Percentiles rank a stretch among this genome's conserved stretches.
phyloP scores from a whole-genome alignment of 2,113 vertebrate genomes.

The Hippopotamus amphibius region DNA sequence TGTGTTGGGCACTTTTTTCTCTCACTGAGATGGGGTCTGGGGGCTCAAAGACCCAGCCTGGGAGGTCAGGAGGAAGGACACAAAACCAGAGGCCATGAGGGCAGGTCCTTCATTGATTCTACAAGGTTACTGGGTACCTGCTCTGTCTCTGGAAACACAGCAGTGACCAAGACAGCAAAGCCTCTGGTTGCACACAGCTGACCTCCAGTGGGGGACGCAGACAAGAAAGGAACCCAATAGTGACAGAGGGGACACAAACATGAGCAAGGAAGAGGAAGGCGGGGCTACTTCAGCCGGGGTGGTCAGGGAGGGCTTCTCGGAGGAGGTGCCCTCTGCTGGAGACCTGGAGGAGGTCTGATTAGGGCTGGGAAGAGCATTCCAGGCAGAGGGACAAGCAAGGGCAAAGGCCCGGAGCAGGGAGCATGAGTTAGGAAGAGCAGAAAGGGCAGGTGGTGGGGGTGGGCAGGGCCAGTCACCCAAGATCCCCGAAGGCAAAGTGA shows the following conservation, averaged over 20 bases:
- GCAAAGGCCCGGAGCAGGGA: not conserved
- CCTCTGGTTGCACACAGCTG: not conserved
- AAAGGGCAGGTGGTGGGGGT: fast-evolving
- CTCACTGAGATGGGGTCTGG: not conserved
- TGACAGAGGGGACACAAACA: not conserved
- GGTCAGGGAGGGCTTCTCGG: not conserved
- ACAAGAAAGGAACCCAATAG: not conserved
- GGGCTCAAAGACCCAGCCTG: not conserved
- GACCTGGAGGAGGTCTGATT: not conserved
- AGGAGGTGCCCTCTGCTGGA: not conserved
- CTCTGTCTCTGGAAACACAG: fast-evolving
- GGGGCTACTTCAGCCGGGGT: not conserved
- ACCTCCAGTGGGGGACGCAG: fast-evolving
- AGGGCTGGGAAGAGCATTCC: not conserved
- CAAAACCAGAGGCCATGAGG: fast-evolving
- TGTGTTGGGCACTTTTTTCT: fast-evolving
- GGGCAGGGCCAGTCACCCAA: not conserved
- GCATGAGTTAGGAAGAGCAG: not conserved
- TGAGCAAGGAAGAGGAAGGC: not conserved
- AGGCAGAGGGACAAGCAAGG: not conserved
- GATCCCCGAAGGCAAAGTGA: too few relatives aligned
- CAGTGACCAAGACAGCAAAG: not conserved
- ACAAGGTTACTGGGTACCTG: not conserved
- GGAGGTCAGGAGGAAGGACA: not conserved
- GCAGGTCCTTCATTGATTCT: fast-evolving